phyloP scores from a whole-genome alignment of 1,140 invertebrate genomes.

The Sitodiplosis mosellana region DNA sequence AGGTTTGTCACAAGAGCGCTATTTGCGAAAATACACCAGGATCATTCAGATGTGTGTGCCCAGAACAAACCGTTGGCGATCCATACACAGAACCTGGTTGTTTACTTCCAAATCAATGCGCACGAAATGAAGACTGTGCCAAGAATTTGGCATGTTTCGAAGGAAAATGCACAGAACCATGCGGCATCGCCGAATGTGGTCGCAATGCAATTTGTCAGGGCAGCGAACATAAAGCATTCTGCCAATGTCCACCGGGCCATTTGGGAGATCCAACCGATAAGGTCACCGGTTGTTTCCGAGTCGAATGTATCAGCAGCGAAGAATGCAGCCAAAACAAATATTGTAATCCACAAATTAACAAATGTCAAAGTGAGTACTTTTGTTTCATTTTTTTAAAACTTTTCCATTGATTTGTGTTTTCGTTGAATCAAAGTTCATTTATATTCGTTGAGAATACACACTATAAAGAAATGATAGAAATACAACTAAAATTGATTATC shows the following conservation, averaged over 20 bases:
- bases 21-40: slow-evolving; percentile 61
- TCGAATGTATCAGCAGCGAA: slow-evolving; percentile 56
- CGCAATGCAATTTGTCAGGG: slow-evolving; percentile 51
- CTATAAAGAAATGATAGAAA: too few species aligned
- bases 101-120: slow-evolving; percentile 48
- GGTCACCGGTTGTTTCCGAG: slow-evolving; percentile 58
- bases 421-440: background rate
- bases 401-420: background rate
- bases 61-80: slow-evolving; percentile 58
- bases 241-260: slow-evolving; percentile 56
- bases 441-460: too few species aligned
- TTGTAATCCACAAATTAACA: slow-evolving; percentile 53
- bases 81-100: slow-evolving; percentile 52
- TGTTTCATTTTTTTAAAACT: background rate
- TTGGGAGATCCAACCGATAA: slow-evolving; percentile 58
- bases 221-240: slow-evolving; percentile 45
- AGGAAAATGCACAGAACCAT: slow-evolving; percentile 59
- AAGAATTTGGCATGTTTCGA: slow-evolving; percentile 50
- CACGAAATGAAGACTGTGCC: slow-evolving; percentile 43
- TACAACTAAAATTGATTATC: too few species aligned
- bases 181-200: slow-evolving; percentile 44
- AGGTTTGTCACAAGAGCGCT: slow-evolving; percentile 61
- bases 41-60: slow-evolving; percentile 61
- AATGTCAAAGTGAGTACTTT: slow-evolving; percentile 47
- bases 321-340: slow-evolving; percentile 57